Base-by-base conservation (phyloP, 2,888 invertebrate genomes). In the Alcis repandata region DNA sequence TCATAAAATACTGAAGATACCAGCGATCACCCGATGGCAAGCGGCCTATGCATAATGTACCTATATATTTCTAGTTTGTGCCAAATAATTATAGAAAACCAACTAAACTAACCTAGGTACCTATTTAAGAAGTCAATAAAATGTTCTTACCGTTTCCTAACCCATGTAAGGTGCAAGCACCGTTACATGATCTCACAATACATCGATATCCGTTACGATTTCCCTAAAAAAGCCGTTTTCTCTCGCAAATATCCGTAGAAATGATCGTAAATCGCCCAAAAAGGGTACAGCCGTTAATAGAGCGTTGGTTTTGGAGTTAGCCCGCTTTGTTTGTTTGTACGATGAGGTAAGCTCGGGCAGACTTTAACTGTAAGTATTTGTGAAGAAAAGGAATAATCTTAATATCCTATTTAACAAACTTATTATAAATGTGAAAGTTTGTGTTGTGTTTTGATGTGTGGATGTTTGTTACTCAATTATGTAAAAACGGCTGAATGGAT, bases 171-270 rank as follows among this genome's bases (percentile, higher is more conserved):
- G 66, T 67, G 64, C 68, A 32, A 17, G n/a, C 45, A 33, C 80
- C 73, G 79, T 74, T 78, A 78, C 0, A 62, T 82, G 80, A 83
- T 68, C 72, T 82, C 81, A 82, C 58, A 49, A 38, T 53, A 66
- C 70, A 66, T 59, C 71, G 65, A 77, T 74, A 73, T 72, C 58
- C 51, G 75, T 75, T 79, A 79, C 76, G 75, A 83, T 87, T 88
- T 82, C 72, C 85, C 80, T 78, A 85, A 88, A 85, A 86, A 82
- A 80, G 75, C 70, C 53, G 70, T 80, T 81, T 83, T 79, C 80
- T 76, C 71, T 65, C 61, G 65, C 70, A 68, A 70, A 69, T 63
- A 68, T 63, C 63, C 61, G 67, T 72, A 77, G 76, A 77, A 78
- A 81, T 77, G 77, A 76, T 77, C 83, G 80, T 83, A 80, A 82